These are phyloP conservation scores for Eilema depressum DNA, from an alignment of 2,888 invertebrate genomes.

Conservation along the genomic window DNA sequence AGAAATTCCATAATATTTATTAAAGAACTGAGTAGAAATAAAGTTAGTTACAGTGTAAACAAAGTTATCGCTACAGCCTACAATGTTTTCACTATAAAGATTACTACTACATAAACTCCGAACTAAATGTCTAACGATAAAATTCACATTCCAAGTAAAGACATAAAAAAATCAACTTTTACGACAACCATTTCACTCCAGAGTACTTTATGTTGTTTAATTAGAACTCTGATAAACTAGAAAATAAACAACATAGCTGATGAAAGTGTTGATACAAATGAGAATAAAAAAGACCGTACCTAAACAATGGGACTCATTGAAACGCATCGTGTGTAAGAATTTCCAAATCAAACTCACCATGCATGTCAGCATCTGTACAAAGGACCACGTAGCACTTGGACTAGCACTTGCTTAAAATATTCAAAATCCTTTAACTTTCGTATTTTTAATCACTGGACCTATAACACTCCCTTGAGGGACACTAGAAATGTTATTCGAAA, in stretches of 20 bases:
- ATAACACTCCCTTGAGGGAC: constrained; percentile 72
- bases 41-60: constrained; percentile 30
- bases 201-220: constrained; percentile 75
- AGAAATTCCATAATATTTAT: constrained; percentile 13
- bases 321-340: constrained; percentile 61
- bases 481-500: constrained; percentile 63
- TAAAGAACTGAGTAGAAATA: constrained; percentile 16
- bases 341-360: constrained; percentile 80
- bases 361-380: constrained; percentile 75
- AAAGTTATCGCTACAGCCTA: constrained; percentile 19
- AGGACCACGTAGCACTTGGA: constrained; percentile 69
- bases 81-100: constrained; percentile 30
- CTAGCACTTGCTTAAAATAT: constrained; percentile 63
- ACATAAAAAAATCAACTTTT: constrained; percentile 69
- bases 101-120: constrained; percentile 23
- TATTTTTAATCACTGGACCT: constrained; percentile 64
- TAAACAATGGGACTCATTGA: constrained; percentile 81
- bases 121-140: constrained; percentile 57
- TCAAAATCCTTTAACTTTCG: constrained; percentile 43
- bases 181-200: constrained; percentile 69
- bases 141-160: constrained; percentile 75
- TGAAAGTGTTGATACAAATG: constrained; percentile 72
- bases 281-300: constrained; percentile 67
- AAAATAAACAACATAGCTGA: constrained; percentile 66
- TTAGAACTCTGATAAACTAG: constrained; percentile 75